Evolutionary conservation across 1,140 invertebrate genomes (phyloP).

Genomic region (Anastrepha ludens): DNA sequence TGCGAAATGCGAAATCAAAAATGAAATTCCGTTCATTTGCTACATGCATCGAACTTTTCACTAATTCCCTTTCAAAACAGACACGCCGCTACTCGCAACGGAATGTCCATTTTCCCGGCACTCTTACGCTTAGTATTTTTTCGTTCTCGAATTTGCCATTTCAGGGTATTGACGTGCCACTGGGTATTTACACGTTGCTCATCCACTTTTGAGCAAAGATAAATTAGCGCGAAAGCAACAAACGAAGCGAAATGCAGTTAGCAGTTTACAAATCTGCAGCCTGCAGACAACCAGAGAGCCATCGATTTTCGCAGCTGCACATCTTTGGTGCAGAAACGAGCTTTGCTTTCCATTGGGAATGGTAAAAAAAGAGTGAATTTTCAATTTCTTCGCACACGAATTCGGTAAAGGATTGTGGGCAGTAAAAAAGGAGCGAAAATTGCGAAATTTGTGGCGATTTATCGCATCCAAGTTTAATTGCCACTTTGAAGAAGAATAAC

Average conservation of each 20-base stretch:
- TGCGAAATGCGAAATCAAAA: too few relatives aligned
- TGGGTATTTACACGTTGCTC: background rate
- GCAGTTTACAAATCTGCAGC: background rate
- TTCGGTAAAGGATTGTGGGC: background rate
- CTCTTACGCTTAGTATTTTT: too few relatives aligned
- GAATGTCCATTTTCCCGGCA: too few relatives aligned
- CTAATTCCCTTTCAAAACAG: slow-evolving; percentile 12
- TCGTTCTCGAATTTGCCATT: too few relatives aligned
- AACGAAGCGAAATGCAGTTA: background rate
- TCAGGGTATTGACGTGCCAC: too few relatives aligned
- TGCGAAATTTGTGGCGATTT: slow-evolving; percentile 41
- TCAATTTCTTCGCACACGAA: background rate
- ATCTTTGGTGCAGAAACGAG: background rate
- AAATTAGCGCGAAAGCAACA: background rate
- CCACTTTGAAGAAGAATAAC: slow-evolving; percentile 49
- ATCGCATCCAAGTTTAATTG: slow-evolving; percentile 40
- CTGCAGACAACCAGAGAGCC: background rate
- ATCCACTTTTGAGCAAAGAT: slow-evolving; percentile 23
- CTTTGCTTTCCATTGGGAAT: background rate
- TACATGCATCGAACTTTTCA: background rate
- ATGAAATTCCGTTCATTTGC: background rate
- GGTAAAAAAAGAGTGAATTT: background rate
- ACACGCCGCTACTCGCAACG: background rate
- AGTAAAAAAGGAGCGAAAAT: background rate
- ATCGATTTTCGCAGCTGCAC: background rate